Conservation (phyloP, 2,888 invertebrate genomes). For the Criorhina ranunculi region DNA sequence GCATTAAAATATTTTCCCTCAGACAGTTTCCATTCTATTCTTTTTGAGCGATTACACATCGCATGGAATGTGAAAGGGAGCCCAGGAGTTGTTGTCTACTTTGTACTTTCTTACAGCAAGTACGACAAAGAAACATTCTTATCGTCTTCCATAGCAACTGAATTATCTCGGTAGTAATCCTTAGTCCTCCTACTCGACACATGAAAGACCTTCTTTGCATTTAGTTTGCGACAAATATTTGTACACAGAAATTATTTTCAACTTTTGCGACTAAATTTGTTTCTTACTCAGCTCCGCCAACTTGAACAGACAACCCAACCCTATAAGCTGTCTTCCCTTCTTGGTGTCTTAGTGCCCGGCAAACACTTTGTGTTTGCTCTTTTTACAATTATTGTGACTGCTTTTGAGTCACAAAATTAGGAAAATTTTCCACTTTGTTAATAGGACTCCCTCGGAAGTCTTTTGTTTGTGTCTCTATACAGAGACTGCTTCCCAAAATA, state of each 20-base stretch:
- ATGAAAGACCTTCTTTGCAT: slow-evolving; percentile 51
- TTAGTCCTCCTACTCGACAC: slow-evolving; percentile 27
- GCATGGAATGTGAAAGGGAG: slow-evolving; percentile 1
- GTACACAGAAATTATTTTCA: slow-evolving; percentile 72
- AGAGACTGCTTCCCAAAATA: slow-evolving; percentile 39
- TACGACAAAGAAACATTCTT: slow-evolving; percentile 49
- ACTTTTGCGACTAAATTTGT: slow-evolving; percentile 60
- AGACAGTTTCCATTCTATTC: slow-evolving; percentile 61
- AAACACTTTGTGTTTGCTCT: slow-evolving; percentile 51
- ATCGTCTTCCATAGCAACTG: slow-evolving; percentile 32
- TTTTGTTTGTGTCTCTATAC: slow-evolving; percentile 29
- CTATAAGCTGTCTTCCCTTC: background rate
- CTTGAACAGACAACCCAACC: background rate
- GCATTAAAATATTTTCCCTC: slow-evolving; percentile 64
- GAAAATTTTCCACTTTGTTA: slow-evolving; percentile 44
- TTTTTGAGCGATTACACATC: slow-evolving; percentile 66
- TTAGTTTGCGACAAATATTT: slow-evolving; percentile 71
- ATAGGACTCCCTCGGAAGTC: slow-evolving; percentile 11
- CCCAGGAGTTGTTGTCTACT: slow-evolving; percentile 10
- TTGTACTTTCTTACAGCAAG: slow-evolving; percentile 16
- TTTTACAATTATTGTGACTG: slow-evolving; percentile 38
- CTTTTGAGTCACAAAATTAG: slow-evolving; percentile 47
- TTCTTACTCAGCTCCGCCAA: slow-evolving; percentile 36
- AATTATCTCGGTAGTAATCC: slow-evolving; percentile 27
- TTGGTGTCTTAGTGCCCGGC: slow-evolving; percentile 30